These are phyloP conservation scores for Amblyraja radiata DNA, from an alignment of 2,797 vertebrate genomes.

Conservation along the genomic window DNA sequence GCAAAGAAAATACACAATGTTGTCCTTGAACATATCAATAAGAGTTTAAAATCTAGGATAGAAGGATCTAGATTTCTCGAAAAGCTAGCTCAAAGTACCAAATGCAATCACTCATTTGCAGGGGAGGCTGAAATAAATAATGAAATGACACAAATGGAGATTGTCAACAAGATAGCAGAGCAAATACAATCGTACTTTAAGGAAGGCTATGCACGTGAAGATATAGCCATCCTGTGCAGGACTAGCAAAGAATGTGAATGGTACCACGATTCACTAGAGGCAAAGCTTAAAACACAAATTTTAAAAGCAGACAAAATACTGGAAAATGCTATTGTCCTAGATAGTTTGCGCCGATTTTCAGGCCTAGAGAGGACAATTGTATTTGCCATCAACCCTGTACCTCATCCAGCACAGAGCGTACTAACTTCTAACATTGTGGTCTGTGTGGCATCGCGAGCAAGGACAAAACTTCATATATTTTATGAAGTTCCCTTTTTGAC, in stretches of 20 bases:
- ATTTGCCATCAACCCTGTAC: slow-evolving; percentile 47
- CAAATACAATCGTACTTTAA: slow-evolving; percentile 44
- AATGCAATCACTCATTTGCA: slow-evolving; percentile 26
- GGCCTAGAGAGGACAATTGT: slow-evolving; percentile 48
- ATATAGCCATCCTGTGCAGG: slow-evolving; percentile 50
- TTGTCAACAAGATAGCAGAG: slow-evolving; percentile 39
- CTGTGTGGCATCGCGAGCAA: background rate
- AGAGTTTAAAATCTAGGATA: background rate
- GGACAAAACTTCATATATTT: background rate
- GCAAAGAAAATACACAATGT: slow-evolving; percentile 36
- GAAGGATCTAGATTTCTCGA: background rate
- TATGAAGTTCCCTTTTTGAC: background rate
- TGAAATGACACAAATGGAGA: background rate
- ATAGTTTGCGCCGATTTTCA: slow-evolving; percentile 48
- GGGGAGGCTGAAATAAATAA: background rate
- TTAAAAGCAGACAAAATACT: background rate
- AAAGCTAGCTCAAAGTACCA: slow-evolving; percentile 24
- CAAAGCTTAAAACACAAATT: slow-evolving; percentile 31
- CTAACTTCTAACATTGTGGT: background rate
- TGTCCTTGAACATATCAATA: rapidly evolving
- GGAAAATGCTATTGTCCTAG: slow-evolving; percentile 42
- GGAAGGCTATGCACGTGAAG: slow-evolving; percentile 43
- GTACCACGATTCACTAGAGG: slow-evolving; percentile 41
- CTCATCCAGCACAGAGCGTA: background rate
- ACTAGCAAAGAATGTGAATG: slow-evolving; percentile 11